These are phyloP conservation scores for Cheiracanthium punctorium DNA, from an alignment of 2,888 invertebrate genomes.

Conservation along the genomic window DNA sequence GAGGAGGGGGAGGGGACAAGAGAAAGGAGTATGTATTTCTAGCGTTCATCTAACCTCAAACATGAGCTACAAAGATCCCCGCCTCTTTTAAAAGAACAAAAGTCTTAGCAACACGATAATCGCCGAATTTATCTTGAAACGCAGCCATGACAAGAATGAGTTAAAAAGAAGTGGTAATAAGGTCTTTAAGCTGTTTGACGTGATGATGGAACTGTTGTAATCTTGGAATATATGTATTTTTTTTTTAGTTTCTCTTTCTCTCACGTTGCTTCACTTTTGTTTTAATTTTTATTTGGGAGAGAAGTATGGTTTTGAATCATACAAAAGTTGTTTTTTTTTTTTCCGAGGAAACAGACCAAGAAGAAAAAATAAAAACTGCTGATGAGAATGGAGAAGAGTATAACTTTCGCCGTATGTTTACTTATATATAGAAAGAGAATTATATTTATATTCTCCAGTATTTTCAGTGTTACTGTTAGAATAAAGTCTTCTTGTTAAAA, in stretches of 20 bases:
- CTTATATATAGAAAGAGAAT: too few relatives aligned
- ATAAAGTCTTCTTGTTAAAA: not conserved
- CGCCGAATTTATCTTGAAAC: conserved; percentile 67
- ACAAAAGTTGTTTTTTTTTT: conserved; percentile 39
- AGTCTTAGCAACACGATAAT: conserved; percentile 57
- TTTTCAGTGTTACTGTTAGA: not conserved
- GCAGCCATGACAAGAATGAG: conserved; percentile 57
- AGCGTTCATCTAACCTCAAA: conserved; percentile 30
- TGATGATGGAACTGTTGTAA: conserved; percentile 46
- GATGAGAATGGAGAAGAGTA: not conserved
- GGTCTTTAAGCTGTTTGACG: conserved; percentile 65
- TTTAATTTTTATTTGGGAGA: conserved; percentile 50
- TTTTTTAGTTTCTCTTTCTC: conserved; percentile 38
- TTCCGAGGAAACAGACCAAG: too few relatives aligned
- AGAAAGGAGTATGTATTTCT: conserved; percentile 48
- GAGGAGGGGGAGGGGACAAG: not conserved
- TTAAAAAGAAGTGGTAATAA: conserved; percentile 49
- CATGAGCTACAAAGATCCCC: conserved; percentile 37
- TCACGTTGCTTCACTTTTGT: conserved; percentile 44
- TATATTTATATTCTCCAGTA: too few relatives aligned
- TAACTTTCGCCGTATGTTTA: not conserved
- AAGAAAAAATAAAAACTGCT: not conserved
- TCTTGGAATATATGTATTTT: conserved; percentile 32
- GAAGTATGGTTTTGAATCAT: conserved; percentile 61
- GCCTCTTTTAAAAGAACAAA: conserved; percentile 55